These are phyloP conservation scores for Cranoglanis bouderius DNA, from an alignment of 2,113 vertebrate genomes.

Conservation along the genomic window DNA sequence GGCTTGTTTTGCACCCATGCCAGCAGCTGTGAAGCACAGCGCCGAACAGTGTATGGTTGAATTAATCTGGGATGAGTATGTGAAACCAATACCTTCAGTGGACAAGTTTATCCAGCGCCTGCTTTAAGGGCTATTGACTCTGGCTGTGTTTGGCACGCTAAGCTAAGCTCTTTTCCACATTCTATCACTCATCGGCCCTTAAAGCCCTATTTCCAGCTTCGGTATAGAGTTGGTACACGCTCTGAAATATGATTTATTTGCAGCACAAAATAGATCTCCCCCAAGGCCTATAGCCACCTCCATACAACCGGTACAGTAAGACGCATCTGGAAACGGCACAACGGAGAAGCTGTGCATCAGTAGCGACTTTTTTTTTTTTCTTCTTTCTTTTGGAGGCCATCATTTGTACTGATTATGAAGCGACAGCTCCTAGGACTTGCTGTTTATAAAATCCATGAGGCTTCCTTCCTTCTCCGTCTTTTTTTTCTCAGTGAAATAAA, in stretches of 20 bases:
- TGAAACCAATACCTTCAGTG: conserved; percentile 47
- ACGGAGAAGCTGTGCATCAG: conserved; percentile 48
- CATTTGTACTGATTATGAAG: conserved; percentile 81
- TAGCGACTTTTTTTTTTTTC: background rate
- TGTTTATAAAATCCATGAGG: conserved; percentile 85
- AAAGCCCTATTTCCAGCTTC: conserved; percentile 51
- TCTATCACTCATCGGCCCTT: conserved; percentile 60
- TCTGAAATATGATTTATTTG: conserved; percentile 62
- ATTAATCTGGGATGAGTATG: conserved; percentile 41
- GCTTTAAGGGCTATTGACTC: conserved; percentile 60
- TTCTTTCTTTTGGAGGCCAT: conserved; percentile 13
- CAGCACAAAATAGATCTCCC: conserved; percentile 56
- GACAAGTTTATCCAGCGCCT: conserved; percentile 54
- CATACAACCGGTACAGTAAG: conserved; percentile 40
- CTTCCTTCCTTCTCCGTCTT: conserved; percentile 29
- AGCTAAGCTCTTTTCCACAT: conserved; percentile 57
- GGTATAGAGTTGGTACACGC: conserved; percentile 53
- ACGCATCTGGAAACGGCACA: conserved; percentile 45
- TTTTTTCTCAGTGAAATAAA: conserved; percentile 84
- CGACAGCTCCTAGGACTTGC: conserved; percentile 79
- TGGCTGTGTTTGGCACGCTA: conserved; percentile 57
- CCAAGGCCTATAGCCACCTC: conserved; percentile 37
- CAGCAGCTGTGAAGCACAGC: conserved; percentile 51
- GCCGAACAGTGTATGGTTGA: conserved; percentile 21
- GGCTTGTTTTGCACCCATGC: conserved; percentile 67